Evolutionary conservation across 2,888 invertebrate genomes (phyloP), one percentile per base, ranked within the genome.

Genomic region (Epinotia nisella): DNA sequence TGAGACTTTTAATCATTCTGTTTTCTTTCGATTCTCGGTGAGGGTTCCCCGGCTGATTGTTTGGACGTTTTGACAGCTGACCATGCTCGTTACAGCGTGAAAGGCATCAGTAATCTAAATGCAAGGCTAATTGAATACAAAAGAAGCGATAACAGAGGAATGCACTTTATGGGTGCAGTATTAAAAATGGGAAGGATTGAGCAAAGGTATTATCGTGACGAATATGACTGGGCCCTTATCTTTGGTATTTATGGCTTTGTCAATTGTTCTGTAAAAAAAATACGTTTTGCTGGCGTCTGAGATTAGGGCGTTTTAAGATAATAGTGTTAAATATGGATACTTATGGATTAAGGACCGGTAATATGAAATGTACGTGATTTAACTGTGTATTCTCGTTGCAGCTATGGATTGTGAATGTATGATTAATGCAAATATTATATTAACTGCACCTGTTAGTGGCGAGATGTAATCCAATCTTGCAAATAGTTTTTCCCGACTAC

Each of bases 101-200:
- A 92, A 91, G 93, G 92, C 89, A 90, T 89, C 90, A 80, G 90
- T 89, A 88, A 91, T 89, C 90, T 87, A 90, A 92, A 92, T 89
- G 90, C 92, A 92, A 90, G 88, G 92, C 92, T 93, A 93, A 93
- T 93, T 92, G 93, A 92, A 91, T 91, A 93, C 92, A 93, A 93
- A 92, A 91, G 92, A 85, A 86, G 86, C 84, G 91, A 92, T 91
- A 90, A 89, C 87, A 79, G 82, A 80, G 90, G 90, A 90, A 90
- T 93, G 90, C 88, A 87, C 87, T 92, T 88, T 91, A 87, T 85
- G 83, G 83, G 80, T 81, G 79, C 77, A 77, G 81, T 85, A 87
- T 85, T 90, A 90, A 80, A 78, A 83, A 80, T 76, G 78, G 81
- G 79, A 80, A 81, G 77, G 79, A 80, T 81, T 82, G 79, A 75